Conservation (phyloP, 2,113 vertebrate genomes). For the Alectura lathami region DNA sequence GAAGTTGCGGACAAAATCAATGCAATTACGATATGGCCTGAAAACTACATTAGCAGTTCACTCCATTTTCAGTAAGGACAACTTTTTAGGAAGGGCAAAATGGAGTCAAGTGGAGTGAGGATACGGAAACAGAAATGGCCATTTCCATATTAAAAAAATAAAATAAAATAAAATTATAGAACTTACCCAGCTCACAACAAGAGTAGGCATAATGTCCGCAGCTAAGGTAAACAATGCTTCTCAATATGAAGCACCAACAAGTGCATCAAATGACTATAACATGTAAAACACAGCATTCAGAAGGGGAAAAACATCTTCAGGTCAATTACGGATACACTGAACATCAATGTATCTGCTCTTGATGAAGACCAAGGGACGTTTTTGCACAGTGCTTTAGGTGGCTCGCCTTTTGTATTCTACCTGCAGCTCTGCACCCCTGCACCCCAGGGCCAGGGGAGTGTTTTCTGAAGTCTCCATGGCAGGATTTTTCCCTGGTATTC, state of each 20-base stretch:
- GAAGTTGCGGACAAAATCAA: neutral
- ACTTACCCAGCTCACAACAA: neutral
- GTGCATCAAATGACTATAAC: neutral
- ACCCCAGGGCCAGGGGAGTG: neutral
- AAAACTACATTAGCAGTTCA: neutral
- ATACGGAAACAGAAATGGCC: neutral
- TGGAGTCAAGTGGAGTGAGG: neutral
- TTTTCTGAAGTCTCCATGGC: neutral
- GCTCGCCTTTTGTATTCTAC: neutral
- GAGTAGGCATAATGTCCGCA: neutral
- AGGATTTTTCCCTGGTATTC: neutral
- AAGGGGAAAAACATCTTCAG: neutral
- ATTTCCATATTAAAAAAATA: neutral
- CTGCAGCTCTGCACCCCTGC: neutral
- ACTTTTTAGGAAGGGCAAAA: neutral
- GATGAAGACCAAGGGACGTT: neutral
- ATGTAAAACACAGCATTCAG: accelerated
- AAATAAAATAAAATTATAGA: neutral
- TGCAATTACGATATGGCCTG: neutral
- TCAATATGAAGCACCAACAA: neutral
- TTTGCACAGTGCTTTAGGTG: neutral
- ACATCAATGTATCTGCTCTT: neutral
- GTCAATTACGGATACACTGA: neutral
- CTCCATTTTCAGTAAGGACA: neutral
- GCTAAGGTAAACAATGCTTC: neutral